A percentile compares a stretch with the other conserved stretches of the same genome.
Evolutionary conservation across 2,888 invertebrate species (phyloP).

Genomic region (Argyresthia albistria): DNA sequence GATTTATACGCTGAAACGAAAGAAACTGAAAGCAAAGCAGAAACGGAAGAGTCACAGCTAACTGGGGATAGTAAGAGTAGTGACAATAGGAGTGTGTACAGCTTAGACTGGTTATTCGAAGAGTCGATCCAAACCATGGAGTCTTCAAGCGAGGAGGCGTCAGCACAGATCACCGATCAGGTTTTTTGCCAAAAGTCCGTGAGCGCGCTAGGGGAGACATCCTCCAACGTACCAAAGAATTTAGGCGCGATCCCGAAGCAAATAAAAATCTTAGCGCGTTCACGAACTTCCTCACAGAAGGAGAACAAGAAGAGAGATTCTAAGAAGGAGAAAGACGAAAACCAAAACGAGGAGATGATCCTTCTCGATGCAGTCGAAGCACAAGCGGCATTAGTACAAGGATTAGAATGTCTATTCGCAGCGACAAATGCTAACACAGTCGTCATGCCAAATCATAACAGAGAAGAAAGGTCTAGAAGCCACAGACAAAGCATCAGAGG

Average conservation of each 20-base stretch:
- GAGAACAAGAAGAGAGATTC: conserved; percentile 67
- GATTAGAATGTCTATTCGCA: conserved; percentile 61
- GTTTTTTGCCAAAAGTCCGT: conserved; percentile 39
- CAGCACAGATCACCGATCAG: conserved; percentile 22
- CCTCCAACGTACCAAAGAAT: conserved; percentile 71
- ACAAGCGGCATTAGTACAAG: conserved; percentile 72
- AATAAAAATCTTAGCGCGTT: conserved; percentile 67
- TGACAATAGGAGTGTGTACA: conserved; percentile 58
- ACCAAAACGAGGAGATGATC: conserved; percentile 51
- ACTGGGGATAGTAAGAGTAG: conserved; percentile 50
- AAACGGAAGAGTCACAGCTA: conserved; percentile 45
- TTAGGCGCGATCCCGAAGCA: conserved; percentile 83
- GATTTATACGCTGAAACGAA: conserved; percentile 17
- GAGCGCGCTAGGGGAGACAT: conserved; percentile 53
- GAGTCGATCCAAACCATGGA: conserved; percentile 20
- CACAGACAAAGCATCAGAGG: conserved; percentile 54
- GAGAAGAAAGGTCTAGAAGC: conserved; percentile 48
- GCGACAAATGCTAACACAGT: conserved; percentile 64
- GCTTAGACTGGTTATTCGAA: conserved; percentile 64
- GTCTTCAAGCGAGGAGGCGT: conserved; percentile 7
- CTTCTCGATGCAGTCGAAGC: conserved; percentile 64
- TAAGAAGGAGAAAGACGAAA: conserved; percentile 57
- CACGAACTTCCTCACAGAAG: conserved; percentile 71
- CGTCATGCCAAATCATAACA: conserved; percentile 55
- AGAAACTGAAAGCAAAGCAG: conserved; percentile 29